phyloP scores from a whole-genome alignment of 2,113 vertebrate genomes.

The Poicephalus meyeri region DNA sequence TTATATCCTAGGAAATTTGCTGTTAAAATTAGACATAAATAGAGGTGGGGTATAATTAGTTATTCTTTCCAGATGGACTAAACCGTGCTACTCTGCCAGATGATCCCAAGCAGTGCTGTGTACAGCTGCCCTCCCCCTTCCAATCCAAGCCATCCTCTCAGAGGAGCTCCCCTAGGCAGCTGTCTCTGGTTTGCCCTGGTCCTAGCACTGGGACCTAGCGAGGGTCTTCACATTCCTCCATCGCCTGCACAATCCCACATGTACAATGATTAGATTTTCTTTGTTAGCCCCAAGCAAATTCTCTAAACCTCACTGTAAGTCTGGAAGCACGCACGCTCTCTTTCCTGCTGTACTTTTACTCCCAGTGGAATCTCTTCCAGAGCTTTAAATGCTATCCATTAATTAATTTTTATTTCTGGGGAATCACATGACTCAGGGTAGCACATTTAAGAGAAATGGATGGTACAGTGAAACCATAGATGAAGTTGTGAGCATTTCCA shows the following conservation, averaged over 20 bases:
- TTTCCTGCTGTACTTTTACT: neutral
- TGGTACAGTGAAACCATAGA: neutral
- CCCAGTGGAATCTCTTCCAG: neutral
- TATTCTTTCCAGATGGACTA: constrained; percentile 44
- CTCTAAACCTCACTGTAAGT: neutral
- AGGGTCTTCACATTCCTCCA: neutral
- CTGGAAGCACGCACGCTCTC: rapidly evolving
- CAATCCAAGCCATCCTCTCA: neutral
- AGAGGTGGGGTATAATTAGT: constrained; percentile 29
- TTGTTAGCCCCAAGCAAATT: neutral
- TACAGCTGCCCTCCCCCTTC: neutral
- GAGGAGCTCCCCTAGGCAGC: neutral
- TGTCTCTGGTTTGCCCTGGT: neutral
- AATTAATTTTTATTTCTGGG: neutral
- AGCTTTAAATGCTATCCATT: neutral
- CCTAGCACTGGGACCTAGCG: neutral
- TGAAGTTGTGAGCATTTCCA: neutral
- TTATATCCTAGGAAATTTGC: constrained; percentile 43
- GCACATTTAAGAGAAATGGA: neutral
- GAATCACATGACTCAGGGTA: neutral
- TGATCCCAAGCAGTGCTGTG: neutral
- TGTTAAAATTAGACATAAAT: constrained; percentile 51
- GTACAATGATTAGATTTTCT: neutral
- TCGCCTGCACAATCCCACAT: neutral
- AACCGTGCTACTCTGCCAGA: neutral